phyloP scores from a whole-genome alignment of 2,797 vertebrate species.

The Liparis tanakae region DNA sequence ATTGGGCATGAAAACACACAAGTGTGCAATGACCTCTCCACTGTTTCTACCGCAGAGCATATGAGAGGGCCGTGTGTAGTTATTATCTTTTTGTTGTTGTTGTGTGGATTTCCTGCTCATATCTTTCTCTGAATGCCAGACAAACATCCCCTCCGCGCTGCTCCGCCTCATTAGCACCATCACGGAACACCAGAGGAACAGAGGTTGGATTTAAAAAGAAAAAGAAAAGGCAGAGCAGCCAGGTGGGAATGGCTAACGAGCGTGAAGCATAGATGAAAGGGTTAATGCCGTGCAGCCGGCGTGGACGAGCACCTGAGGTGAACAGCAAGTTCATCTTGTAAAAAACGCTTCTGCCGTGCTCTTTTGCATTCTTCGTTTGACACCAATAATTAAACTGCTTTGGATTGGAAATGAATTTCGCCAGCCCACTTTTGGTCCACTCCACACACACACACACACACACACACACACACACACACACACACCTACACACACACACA shows the following conservation, averaged over 20 bases:
- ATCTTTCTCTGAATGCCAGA: constrained; percentile 39
- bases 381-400: not conserved
- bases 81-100: constrained; percentile 20
- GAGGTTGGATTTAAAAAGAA: constrained; percentile 33
- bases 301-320: constrained; percentile 65
- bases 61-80: constrained; percentile 9
- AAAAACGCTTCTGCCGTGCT: not conserved
- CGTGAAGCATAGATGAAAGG: constrained; percentile 79
- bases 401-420: not conserved
- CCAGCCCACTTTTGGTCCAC: not conserved
- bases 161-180: constrained; percentile 56
- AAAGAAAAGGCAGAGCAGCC: constrained; percentile 40
- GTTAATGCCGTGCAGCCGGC: constrained; percentile 51
- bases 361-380: not conserved
- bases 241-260: constrained; percentile 74
- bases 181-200: constrained; percentile 47
- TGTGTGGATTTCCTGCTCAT: constrained; percentile 27
- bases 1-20: constrained; percentile 73
- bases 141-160: constrained; percentile 31
- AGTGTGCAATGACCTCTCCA: constrained; percentile 62
- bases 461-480: not conserved
- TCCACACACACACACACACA: not conserved
- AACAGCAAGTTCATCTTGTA: constrained; percentile 35
- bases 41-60: constrained; percentile 44
- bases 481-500: too few species aligned